Evolutionary conservation across 2,888 invertebrate genomes (phyloP), one percentile per base, ranked within the genome.

Genomic region (Caradrina kadenii): DNA sequence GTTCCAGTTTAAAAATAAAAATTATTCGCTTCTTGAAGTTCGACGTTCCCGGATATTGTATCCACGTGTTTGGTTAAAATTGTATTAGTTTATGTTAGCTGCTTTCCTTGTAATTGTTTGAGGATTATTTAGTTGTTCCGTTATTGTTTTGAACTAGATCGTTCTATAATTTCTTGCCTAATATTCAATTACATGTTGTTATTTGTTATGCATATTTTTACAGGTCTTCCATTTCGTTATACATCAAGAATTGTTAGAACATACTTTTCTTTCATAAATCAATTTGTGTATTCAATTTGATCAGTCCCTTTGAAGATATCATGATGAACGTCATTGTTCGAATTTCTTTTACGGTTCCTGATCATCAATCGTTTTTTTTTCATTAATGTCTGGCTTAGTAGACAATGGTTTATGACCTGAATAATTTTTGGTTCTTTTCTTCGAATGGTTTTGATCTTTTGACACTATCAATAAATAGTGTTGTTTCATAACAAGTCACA

Each of bases 51-150:
- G 69, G 42, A 69, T 68, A 61, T 61, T 76, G 68, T 64, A 71
- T 49, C 66, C 80, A 80, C 80, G 72, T 83, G 82, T 71, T 60
- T 15, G 59, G 61, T 52, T 58, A 62, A 62, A 66, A 45, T 53
- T 62, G 26, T 55, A 42, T 55, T 61, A 45, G 53, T 69, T 73
- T 76, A 63, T 65, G 67, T 72, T 56, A 68, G 66, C 22, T 26
- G 42, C 10, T 52, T 83, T 74, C 65, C 45, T 65, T 73, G 68
- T 77, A 74, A 73, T 74, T 79, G 81, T 59, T 71, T 54, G 58
- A 42, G 69, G 61, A 73, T 61, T 22, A 73, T 75, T 75, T 73
- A 75, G 55, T 61, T 69, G 69, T 76, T 65, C 17, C 17, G 52
- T 64, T 63, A 61, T 45, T 71, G 50, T 58, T 76, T 56, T 42